Base-by-base conservation (phyloP, 2,113 vertebrate genomes). In the Ailuropoda melanoleuca region DNA sequence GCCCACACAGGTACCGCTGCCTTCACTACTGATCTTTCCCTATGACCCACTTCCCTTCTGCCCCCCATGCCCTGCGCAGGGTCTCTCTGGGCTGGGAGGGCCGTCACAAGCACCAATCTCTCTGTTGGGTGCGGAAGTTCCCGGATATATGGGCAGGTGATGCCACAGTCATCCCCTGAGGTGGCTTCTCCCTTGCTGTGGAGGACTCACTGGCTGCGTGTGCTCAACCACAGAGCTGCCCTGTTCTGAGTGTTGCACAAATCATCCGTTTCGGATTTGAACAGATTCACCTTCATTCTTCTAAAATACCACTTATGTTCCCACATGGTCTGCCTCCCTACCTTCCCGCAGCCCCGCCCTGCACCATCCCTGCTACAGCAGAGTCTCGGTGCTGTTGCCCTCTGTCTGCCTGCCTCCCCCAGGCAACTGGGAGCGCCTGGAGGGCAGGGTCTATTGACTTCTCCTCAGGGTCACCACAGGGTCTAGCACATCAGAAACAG, bases 221-320 rank as follows among this genome's bases (percentile, higher is more conserved):
- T 60, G 62, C 56, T 85, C 95, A 75, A 48, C 37, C 10, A 26
- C 9, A 24, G 70, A 58, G n/a, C 34, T 34, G 66, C 64, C n/a
- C n/a, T 39, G 55, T 75, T 39, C 21, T 46, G 60, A 92, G 19
- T 39, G 13, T 24, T 56, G 39, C 37, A 10, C 18, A 68, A 55
- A 66, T n/a, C 43, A 58, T 10, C 37, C 4, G 3, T 37, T 94
- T 91, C 21, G 53, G 53, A 60, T 9, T 14, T 8, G 48, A 48
- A n/a, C 68, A 80, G 62, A 68, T 21, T 64, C 70, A 95, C 85
- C 66, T 56, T n/a, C 85, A 70, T 77, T 60, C 62, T 93, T 93
- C 53, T 37, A 46, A 88, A 43, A 58, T 5, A 84, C 48, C 78
- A 50, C 55, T 53, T 39, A 15, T 8, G 24, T 64, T 88, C 64